Evolutionary conservation across 2,797 vertebrate species (phyloP), one percentile per base, ranked within the genome.

Genomic region (Acipenser ruthenus): DNA sequence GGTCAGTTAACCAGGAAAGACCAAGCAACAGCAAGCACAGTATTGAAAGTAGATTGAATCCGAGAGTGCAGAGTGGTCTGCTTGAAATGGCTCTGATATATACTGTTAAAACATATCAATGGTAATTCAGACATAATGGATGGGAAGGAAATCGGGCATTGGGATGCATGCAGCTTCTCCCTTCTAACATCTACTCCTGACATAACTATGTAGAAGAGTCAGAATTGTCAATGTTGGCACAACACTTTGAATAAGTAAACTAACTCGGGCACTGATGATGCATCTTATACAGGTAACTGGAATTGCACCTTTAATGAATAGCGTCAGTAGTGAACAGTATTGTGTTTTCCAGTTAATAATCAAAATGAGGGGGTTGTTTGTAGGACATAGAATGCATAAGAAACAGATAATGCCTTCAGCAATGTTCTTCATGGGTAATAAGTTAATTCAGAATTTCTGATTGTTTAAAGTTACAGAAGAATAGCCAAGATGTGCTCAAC

Each of bases 341-440:
- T 18, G 15, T 18, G 15, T 18, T 4, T 37, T 37, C 23, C 23
- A 37, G 23, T 37, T 37, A 37, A 37, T 37, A 37, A 37, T 4
- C 23, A 37, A 37, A 37, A 37, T 37, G 23, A 37, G 23, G 23
- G 23, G 23, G 23, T 37, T 37, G 23, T 37, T 37, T 37, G 23
- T 37, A 0, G 23, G 23, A 37, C 80, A 80, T 75, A 73, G 74
- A 62, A 59, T 58, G 55, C 13, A 13, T 58, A 58, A 7, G 55
- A 58, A 15, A 61, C 13, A 61, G 60, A 79, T 80, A 78, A 37
- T 56, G 77, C 80, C 83, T 50, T 60, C 84, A 12, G 11, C 78
- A 81, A 70, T 82, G 23, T 37, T 37, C 23, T 37, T 37, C 23
- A 37, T 37, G 23, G 23, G 23, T 37, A 37, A 37, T 4, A 37